Percentiles rank a stretch among this genome's conserved stretches.
Evolutionary conservation across 2,888 invertebrate species (phyloP).

Genomic region (Meliscaeva auricollis): DNA sequence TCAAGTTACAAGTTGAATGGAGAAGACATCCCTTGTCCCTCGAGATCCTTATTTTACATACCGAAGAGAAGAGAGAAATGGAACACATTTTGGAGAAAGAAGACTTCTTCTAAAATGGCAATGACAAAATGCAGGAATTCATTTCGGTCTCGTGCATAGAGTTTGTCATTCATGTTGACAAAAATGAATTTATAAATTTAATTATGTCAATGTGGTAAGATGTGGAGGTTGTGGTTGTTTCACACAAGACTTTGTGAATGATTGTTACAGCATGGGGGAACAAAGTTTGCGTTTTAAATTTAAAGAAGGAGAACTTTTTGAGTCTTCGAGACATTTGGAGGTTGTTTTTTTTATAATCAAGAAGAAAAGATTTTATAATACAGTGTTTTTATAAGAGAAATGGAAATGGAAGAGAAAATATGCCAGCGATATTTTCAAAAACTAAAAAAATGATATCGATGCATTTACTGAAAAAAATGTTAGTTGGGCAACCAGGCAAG

Average conservation of each 20-base stretch:
- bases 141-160: slow-evolving; percentile 20
- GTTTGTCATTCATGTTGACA: slow-evolving; percentile 54
- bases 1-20: slow-evolving; percentile 23
- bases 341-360: too few relatives aligned
- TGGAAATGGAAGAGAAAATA: too few relatives aligned
- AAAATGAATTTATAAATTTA: slow-evolving; percentile 73
- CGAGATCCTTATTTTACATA: too few relatives aligned
- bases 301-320: too few relatives aligned
- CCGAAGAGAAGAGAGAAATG: slow-evolving; percentile 16
- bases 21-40: neutral
- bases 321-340: too few relatives aligned
- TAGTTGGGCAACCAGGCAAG: too few relatives aligned
- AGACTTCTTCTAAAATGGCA: slow-evolving; percentile 44
- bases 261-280: neutral
- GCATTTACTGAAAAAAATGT: too few relatives aligned
- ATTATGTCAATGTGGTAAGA: slow-evolving; percentile 44
- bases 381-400: too few relatives aligned
- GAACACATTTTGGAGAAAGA: slow-evolving; percentile 31
- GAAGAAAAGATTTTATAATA: too few relatives aligned
- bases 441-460: too few relatives aligned
- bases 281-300: neutral
- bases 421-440: too few relatives aligned
- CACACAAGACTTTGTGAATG: neutral
- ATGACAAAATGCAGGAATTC: slow-evolving; percentile 36
- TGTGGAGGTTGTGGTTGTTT: neutral